Percentiles rank a stretch among this genome's conserved stretches.
Evolutionary conservation across 1,140 invertebrate genomes (phyloP).

Genomic region (Drosophila kikkawai): DNA sequence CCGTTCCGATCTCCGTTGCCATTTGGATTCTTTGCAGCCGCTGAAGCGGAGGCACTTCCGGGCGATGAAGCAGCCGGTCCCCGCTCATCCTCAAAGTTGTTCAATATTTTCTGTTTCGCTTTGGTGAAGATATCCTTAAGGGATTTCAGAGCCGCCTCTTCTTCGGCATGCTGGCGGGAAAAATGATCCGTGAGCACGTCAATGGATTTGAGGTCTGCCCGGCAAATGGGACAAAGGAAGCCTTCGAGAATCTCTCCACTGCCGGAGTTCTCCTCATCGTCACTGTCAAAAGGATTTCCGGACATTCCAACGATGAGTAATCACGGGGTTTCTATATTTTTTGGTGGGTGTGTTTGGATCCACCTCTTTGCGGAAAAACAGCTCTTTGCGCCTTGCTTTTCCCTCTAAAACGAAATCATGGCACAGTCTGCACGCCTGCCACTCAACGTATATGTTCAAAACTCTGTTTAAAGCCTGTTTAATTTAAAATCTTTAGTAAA

Average conservation of each 20-base stretch:
- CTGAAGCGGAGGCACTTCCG: not conserved
- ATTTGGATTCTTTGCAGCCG: constrained; percentile 8
- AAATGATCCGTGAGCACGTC: constrained; percentile 94
- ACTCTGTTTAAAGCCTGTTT: not conserved
- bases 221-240: constrained; percentile 97
- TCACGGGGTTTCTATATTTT: constrained; percentile 3
- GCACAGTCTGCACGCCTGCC: too few species aligned
- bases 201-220: constrained; percentile 93
- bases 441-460: not conserved
- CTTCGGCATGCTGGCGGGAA: constrained; percentile 94
- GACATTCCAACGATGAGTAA: constrained; percentile 59
- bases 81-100: constrained; percentile 90
- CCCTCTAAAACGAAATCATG: constrained; percentile 1
- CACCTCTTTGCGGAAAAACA: constrained; percentile 16
- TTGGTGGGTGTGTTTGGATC: constrained; percentile 62
- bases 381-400: too few species aligned
- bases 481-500: not conserved
- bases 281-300: constrained; percentile 74
- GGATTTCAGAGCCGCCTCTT: constrained; percentile 95
- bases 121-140: constrained; percentile 94
- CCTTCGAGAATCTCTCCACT: constrained; percentile 92
- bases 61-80: not conserved
- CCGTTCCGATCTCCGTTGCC: constrained; percentile 21
- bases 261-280: constrained; percentile 73
- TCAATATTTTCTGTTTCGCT: constrained; percentile 93